Evolutionary conservation across 2,888 invertebrate genomes (phyloP).

Genomic region (Amphipyra tragopoginis): DNA sequence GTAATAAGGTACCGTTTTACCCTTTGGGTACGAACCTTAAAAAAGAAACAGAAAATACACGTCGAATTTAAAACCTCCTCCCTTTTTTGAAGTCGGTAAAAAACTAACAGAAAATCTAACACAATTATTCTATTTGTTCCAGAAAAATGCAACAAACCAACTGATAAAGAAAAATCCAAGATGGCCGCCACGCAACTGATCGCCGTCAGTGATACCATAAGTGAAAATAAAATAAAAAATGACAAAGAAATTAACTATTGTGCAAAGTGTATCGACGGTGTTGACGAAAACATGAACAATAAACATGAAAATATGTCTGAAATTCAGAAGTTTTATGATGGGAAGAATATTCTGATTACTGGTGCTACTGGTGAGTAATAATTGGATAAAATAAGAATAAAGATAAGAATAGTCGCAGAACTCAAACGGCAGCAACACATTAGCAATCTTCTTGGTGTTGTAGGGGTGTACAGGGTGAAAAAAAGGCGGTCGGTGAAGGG

Average conservation of each 20-base stretch:
- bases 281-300: conserved; percentile 66
- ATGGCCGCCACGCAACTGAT: conserved; percentile 46
- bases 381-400: too few relatives aligned
- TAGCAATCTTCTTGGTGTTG: too few relatives aligned
- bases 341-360: conserved; percentile 90
- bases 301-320: conserved; percentile 71
- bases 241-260: conserved; percentile 42
- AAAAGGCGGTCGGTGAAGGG: too few relatives aligned
- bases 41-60: too few relatives aligned
- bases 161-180: conserved; percentile 22
- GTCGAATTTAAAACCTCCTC: too few relatives aligned
- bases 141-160: conserved; percentile 51
- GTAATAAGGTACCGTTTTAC: too few relatives aligned
- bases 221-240: conserved; percentile 27
- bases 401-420: too few relatives aligned
- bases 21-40: too few relatives aligned
- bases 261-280: conserved; percentile 47
- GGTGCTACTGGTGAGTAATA: conserved; percentile 89
- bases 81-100: too few relatives aligned
- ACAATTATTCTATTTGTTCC: conserved; percentile 42
- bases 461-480: too few relatives aligned
- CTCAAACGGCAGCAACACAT: too few relatives aligned
- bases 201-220: conserved; percentile 32
- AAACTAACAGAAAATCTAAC: conserved; percentile 13
- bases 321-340: conserved; percentile 90